These are phyloP conservation scores for Mystacides longicornis DNA, from an alignment of 2,888 invertebrate genomes.

Conservation along the genomic window DNA sequence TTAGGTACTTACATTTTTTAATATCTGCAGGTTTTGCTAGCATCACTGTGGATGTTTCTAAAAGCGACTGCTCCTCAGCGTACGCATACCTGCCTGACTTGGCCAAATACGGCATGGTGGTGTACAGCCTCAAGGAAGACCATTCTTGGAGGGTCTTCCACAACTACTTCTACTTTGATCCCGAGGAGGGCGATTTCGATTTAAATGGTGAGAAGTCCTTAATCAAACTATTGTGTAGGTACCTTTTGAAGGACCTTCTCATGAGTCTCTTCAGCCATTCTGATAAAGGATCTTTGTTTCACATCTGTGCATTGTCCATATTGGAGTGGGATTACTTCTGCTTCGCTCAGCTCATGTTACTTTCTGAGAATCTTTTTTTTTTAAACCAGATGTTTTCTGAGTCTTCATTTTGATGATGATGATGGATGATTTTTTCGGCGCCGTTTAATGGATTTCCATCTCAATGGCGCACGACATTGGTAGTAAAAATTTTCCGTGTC, in stretches of 20 bases:
- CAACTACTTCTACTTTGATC: constrained; percentile 69
- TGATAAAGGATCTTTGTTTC: not conserved
- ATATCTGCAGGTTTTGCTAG: constrained; percentile 51
- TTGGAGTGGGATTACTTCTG: too few relatives aligned
- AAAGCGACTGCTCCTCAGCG: constrained; percentile 52
- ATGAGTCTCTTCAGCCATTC: not conserved
- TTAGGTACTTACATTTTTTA: too few relatives aligned
- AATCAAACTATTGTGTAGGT: not conserved
- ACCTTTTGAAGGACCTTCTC: not conserved
- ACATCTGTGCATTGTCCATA: not conserved
- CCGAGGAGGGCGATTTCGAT: constrained; percentile 56
- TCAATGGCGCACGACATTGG: too few relatives aligned
- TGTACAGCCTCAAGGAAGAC: constrained; percentile 52
- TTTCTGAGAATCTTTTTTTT: too few relatives aligned
- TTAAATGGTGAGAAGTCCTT: constrained; percentile 53
- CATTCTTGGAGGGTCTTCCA: constrained; percentile 66
- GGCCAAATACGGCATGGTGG: constrained; percentile 52
- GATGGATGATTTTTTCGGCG: too few relatives aligned
- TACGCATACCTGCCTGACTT: constrained; percentile 67
- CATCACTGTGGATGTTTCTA: constrained; percentile 57
- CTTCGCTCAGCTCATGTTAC: too few relatives aligned
- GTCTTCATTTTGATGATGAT: too few relatives aligned
- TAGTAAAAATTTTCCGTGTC: too few relatives aligned
- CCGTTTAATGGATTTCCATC: too few relatives aligned
- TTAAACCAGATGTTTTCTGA: too few relatives aligned